Conservation (phyloP, 2,888 invertebrate species). For the Eudiplozoon nipponicum region DNA sequence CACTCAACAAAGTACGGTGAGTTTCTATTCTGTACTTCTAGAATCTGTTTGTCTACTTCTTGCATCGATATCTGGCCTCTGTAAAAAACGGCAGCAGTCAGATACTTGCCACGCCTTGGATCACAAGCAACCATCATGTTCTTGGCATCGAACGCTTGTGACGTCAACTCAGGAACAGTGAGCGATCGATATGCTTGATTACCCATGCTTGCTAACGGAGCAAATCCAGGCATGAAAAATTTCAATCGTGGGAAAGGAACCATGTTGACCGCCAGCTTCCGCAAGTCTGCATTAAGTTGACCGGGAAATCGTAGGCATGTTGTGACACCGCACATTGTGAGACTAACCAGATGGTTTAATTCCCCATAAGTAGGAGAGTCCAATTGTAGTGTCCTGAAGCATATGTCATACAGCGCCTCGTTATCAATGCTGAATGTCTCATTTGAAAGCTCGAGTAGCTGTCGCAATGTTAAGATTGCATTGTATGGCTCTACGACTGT, state of each 20-base stretch:
- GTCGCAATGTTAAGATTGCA: conserved; percentile 13
- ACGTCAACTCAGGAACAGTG: conserved; percentile 11
- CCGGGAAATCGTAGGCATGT: conserved; percentile 11
- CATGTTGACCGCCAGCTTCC: conserved; percentile 15
- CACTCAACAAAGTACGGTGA: conserved; percentile 45
- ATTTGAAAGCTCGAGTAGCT: conserved; percentile 15
- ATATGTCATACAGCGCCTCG: conserved; percentile 15
- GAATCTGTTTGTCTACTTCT: conserved; percentile 38
- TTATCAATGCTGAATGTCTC: conserved; percentile 14
- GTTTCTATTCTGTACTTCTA: conserved; percentile 59
- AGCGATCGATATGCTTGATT: conserved; percentile 41
- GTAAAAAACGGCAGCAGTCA: conserved; percentile 3
- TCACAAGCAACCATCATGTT: conserved; percentile 14
- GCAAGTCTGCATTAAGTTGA: conserved; percentile 14
- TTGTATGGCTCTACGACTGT: conserved; percentile 16
- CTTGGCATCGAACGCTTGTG: conserved; percentile 13
- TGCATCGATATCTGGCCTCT: conserved; percentile 8
- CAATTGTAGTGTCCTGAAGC: conserved; percentile 11
- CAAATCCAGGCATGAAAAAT: conserved; percentile 64
- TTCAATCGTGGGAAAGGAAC: conserved; percentile 13
- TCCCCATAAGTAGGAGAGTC: conserved; percentile 14
- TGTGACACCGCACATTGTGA: conserved; percentile 14
- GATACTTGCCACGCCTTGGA: conserved; percentile 9
- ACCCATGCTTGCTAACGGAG: conserved; percentile 47
- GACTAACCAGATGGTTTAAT: conserved; percentile 13